Evolutionary conservation across 1,140 invertebrate species (phyloP).

Genomic region (Stegodyphus mimosarum): DNA sequence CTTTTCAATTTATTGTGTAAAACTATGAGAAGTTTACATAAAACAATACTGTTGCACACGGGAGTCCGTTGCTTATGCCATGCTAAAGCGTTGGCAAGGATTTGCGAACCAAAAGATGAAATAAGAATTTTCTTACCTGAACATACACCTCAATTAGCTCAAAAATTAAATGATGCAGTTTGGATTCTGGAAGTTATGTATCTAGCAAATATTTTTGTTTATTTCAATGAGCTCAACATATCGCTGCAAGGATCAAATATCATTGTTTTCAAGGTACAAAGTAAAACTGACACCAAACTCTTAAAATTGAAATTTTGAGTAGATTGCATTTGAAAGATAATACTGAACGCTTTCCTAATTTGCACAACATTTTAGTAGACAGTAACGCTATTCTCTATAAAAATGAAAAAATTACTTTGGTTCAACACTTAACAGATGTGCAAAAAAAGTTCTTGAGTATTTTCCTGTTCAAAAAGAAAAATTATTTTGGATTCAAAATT

Average conservation of each 20-base stretch:
- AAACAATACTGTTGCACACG: not conserved
- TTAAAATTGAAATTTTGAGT: conserved; percentile 11
- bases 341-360: conserved; percentile 8
- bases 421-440: not conserved
- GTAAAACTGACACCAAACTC: not conserved
- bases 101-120: not conserved
- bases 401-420: not conserved
- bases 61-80: not conserved
- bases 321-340: conserved; percentile 7
- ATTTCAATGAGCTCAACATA: too few relatives aligned
- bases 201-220: too few relatives aligned
- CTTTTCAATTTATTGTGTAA: not conserved
- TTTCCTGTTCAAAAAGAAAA: conserved; percentile 21
- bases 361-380: not conserved
- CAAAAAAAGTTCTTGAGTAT: conserved; percentile 4
- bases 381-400: not conserved
- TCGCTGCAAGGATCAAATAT: too few relatives aligned
- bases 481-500: conserved; percentile 12
- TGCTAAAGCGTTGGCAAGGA: not conserved
- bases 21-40: not conserved
- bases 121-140: not conserved
- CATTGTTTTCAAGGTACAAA: too few relatives aligned
- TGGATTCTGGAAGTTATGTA: too few relatives aligned
- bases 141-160: not conserved
- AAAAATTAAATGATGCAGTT: too few relatives aligned